phyloP scores from a whole-genome alignment of 2,888 invertebrate species.

The Drosophila lutescens region DNA sequence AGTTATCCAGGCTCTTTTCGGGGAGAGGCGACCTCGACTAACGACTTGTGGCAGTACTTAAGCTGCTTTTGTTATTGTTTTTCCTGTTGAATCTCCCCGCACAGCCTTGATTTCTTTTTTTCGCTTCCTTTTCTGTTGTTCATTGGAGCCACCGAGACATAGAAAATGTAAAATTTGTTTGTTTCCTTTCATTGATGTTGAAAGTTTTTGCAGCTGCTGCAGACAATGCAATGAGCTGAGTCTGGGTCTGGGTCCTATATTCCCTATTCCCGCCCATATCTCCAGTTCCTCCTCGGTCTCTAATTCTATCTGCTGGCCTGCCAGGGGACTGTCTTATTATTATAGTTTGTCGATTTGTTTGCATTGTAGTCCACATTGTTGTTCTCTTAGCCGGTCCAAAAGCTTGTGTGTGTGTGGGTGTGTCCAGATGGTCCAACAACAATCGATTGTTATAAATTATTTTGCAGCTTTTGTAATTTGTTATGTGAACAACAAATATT shows the following conservation, averaged over 20 bases:
- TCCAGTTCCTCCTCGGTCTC: conserved; percentile 9
- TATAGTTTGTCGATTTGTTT: conserved; percentile 73
- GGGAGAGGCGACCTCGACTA: conserved; percentile 35
- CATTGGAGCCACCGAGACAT: conserved; percentile 48
- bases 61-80: conserved; percentile 52
- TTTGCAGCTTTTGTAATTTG: conserved; percentile 63
- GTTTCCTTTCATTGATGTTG: conserved; percentile 71
- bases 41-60: conserved; percentile 50
- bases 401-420: conserved; percentile 5
- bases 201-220: conserved; percentile 74
- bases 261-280: neutral
- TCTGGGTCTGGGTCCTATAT: conserved; percentile 2
- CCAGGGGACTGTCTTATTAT: conserved; percentile 64
- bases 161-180: conserved; percentile 73
- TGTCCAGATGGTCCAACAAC: conserved; percentile 44
- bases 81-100: conserved; percentile 9
- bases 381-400: conserved; percentile 39
- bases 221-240: conserved; percentile 56
- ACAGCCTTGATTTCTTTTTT: conserved; percentile 4
- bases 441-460: conserved; percentile 68
- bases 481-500: conserved; percentile 55
- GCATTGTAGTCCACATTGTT: conserved; percentile 63
- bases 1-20: conserved; percentile 1
- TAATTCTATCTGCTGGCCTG: conserved; percentile 48
- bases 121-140: conserved; percentile 16